Base-by-base conservation (phyloP, 2,113 vertebrate species). In the Opisthocomus hoazin region DNA sequence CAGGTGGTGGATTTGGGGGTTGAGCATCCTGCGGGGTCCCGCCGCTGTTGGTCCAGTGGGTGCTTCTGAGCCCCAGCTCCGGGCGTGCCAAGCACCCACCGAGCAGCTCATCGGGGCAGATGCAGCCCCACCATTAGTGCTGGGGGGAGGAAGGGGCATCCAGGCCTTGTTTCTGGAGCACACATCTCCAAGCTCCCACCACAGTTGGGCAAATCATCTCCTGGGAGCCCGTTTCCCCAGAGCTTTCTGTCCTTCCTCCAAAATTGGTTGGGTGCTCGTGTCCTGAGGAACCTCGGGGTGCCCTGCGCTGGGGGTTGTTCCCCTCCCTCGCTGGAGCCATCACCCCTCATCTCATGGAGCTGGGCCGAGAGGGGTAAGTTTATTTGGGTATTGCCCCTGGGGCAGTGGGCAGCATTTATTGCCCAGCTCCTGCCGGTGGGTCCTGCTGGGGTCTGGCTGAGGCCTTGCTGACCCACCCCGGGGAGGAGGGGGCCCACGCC, bases 21-120 rank as follows among this genome's bases (percentile, higher is more conserved):
- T 0, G 9, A 78, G 6, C 32, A 3, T 39, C 68, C 43, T 1
- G 0, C 7, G 2, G 12, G 24, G 5, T 61, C 43, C 61, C 7
- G 2, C n/a, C 7, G 10, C 10, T 57, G 29, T 39, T 3, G 3
- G 27, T 12, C 36, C 11, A 5, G 60, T 41, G 73, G 69, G 26
- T 1, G 2, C 65, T 75, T 22, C 48, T 69, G 58, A 86, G 53
- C 37, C 39, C 0, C 0, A 5, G 36, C 34, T 79, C 17, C 10
- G 15, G 75, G 34, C 1, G 5, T 56, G 43, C 46, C 23, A 11
- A 41, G 43, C 8, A 3, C 36, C 9, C 45, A 10, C 37, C 4
- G 1, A 71, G n/a, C n/a, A 37, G 65, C 18, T 66, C 12, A 11
- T n/a, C 2, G 1, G 34, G 74, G 50, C 8, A 15, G 46, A 20